A percentile compares a stretch with the other conserved stretches of the same genome.
These are phyloP conservation scores for Albula glossodonta DNA, from an alignment of 2,113 vertebrate genomes.

Conservation along the genomic window DNA sequence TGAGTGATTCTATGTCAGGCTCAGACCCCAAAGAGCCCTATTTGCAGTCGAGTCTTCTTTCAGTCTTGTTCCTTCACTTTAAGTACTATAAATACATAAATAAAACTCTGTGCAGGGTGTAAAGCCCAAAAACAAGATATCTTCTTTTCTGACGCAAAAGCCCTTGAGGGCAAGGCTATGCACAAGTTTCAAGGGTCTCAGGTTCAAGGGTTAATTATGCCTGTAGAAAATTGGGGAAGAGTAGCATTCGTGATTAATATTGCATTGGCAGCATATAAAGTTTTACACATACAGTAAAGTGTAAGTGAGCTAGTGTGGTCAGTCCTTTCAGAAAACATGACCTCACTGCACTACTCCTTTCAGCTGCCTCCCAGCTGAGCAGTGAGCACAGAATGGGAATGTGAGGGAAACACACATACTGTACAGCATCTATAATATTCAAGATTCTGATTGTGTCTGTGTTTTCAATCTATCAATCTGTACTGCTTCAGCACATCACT, in stretches of 20 bases:
- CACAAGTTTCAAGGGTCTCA: slow-evolving; percentile 16
- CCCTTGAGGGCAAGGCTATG: slow-evolving; percentile 28
- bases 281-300: not conserved
- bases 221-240: slow-evolving; percentile 28
- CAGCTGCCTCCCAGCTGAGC: not conserved
- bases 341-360: not conserved
- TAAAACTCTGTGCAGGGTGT: slow-evolving; percentile 34
- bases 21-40: slow-evolving; percentile 27
- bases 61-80: slow-evolving; percentile 20
- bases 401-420: not conserved
- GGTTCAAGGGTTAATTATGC: slow-evolving; percentile 19
- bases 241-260: slow-evolving; percentile 26
- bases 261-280: slow-evolving; percentile 5
- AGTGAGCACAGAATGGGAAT: not conserved
- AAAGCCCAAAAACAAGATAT: slow-evolving; percentile 34
- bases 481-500: not conserved
- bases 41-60: slow-evolving; percentile 33
- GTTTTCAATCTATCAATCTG: not conserved
- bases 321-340: not conserved
- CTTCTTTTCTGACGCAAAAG: slow-evolving; percentile 39
- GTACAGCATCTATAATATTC: not conserved
- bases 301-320: not conserved
- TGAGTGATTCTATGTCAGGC: slow-evolving; percentile 35
- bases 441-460: not conserved
- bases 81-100: slow-evolving; percentile 22